These are phyloP conservation scores for Deilephila elpenor DNA, from an alignment of 2,888 invertebrate species.

Conservation along the genomic window DNA sequence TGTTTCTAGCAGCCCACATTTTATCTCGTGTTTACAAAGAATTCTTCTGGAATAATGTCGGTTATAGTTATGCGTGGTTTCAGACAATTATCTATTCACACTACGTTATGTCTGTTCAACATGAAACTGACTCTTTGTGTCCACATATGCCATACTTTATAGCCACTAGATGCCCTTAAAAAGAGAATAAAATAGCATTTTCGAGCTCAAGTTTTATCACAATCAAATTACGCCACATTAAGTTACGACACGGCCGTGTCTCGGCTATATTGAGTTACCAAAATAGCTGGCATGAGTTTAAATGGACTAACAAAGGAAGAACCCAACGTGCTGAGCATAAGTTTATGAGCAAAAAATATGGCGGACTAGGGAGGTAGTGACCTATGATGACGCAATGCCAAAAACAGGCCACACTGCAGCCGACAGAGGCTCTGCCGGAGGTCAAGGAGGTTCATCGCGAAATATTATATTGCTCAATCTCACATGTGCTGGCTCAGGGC, in stretches of 20 bases:
- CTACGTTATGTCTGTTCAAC: conserved; percentile 31
- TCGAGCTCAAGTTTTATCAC: conserved; percentile 58
- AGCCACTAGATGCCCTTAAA: conserved; percentile 50
- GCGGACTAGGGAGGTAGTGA: conserved; percentile 78
- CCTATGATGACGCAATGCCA: conserved; percentile 82
- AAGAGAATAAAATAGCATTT: conserved; percentile 51
- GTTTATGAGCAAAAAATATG: conserved; percentile 79
- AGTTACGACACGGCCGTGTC: conserved; percentile 59
- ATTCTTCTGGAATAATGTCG: not conserved
- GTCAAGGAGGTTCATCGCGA: conserved; percentile 80
- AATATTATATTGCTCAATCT: conserved; percentile 67
- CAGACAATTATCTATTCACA: conserved; percentile 28
- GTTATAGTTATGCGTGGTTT: conserved; percentile 1
- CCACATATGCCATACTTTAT: conserved; percentile 39
- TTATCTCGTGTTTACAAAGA: not conserved
- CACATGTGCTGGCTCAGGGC: conserved; percentile 49
- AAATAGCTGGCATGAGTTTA: conserved; percentile 72
- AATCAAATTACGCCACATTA: conserved; percentile 71
- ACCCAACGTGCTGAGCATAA: conserved; percentile 75
- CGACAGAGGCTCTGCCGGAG: conserved; percentile 57
- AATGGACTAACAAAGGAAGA: conserved; percentile 80
- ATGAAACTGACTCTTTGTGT: conserved; percentile 34
- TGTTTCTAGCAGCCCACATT: not conserved
- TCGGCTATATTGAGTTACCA: conserved; percentile 69
- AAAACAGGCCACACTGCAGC: conserved; percentile 78